Percentiles rank a stretch among this genome's conserved stretches.
Conservation (phyloP, 2,113 vertebrate genomes). For the Australoheros scitulus region DNA sequence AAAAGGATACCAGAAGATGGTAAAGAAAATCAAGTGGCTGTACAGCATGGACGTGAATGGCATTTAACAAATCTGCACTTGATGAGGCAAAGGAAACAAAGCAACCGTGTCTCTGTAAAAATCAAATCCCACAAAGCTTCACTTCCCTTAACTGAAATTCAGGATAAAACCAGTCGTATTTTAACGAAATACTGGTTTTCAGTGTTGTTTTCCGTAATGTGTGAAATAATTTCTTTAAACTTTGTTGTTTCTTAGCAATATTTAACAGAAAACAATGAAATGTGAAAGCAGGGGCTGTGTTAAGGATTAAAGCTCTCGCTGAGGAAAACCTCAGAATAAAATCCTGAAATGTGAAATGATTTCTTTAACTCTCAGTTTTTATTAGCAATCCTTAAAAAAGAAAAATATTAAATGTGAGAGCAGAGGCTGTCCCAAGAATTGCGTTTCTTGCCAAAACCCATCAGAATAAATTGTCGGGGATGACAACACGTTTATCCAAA, state of each 20-base stretch:
- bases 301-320: neutral
- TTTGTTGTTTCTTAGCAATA: neutral
- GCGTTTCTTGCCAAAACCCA: neutral
- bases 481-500: neutral
- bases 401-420: neutral
- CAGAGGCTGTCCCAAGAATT: neutral
- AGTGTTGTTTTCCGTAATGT: neutral
- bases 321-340: neutral
- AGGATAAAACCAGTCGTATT: neutral
- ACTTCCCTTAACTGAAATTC: neutral
- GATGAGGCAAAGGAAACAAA: neutral
- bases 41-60: neutral
- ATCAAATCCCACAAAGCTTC: neutral
- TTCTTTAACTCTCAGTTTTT: neutral
- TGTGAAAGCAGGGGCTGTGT: neutral
- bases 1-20: neutral
- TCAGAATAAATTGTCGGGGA: neutral
- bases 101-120: neutral
- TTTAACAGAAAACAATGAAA: neutral
- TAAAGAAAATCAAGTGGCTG: constrained; percentile 23
- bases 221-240: neutral
- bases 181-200: neutral
- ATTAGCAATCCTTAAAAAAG: neutral
- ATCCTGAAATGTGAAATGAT: neutral
- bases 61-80: neutral